These are phyloP conservation scores for Tanytarsus gracilentus DNA, from an alignment of 2,888 invertebrate species.

Conservation along the genomic window DNA sequence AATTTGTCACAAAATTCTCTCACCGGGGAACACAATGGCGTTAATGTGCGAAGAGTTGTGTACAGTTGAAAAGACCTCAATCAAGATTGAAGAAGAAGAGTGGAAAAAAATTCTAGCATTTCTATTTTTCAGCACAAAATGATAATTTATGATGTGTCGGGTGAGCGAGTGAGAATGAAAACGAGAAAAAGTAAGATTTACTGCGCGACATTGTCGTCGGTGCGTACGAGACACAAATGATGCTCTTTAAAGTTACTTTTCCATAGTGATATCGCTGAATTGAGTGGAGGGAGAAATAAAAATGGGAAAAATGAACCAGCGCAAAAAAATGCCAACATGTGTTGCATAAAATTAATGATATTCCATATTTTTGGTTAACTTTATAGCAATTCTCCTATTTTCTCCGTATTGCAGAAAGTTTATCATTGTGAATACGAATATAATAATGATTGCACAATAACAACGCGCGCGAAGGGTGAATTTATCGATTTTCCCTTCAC, in stretches of 20 bases:
- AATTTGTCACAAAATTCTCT: too few relatives aligned
- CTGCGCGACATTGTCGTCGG: background rate
- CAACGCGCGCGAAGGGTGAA: background rate
- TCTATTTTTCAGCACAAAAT: constrained; percentile 14
- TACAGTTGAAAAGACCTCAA: constrained; percentile 20
- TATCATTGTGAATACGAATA: constrained; percentile 7
- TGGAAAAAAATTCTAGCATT: background rate
- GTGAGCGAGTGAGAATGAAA: background rate
- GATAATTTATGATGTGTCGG: constrained; percentile 28
- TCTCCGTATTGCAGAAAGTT: background rate
- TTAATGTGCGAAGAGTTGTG: background rate
- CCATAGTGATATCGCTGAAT: background rate
- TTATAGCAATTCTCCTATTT: background rate
- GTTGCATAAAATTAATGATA: constrained; percentile 28
- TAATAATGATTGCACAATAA: constrained; percentile 5
- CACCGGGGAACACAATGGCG: background rate
- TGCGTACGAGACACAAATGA: constrained; percentile 11
- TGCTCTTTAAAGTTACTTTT: constrained; percentile 16
- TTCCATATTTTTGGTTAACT: constrained; percentile 23
- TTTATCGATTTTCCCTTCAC: constrained; percentile 2
- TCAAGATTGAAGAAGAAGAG: constrained; percentile 9
- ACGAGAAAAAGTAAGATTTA: constrained; percentile 1
- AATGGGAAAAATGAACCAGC: background rate
- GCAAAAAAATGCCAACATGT: constrained; percentile 20
- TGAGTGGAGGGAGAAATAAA: background rate